A percentile compares a stretch with the other conserved stretches of the same genome.
Conservation (phyloP, 2,113 vertebrate species). For the Syngnathus floridae region DNA sequence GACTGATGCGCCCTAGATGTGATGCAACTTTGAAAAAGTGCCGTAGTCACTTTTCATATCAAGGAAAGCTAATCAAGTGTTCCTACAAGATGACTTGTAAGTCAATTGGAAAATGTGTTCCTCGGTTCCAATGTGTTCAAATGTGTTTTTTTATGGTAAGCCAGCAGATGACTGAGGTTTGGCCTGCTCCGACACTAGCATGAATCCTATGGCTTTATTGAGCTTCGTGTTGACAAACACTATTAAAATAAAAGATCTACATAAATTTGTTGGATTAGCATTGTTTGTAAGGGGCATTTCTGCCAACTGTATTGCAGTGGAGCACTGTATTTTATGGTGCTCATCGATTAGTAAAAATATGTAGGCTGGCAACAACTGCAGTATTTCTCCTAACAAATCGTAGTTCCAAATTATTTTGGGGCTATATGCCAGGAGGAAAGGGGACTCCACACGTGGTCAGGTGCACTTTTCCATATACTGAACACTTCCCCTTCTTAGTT, state of each 20-base stretch:
- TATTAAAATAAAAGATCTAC: not conserved
- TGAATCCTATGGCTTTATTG: slow-evolving; percentile 6
- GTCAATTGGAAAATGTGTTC: slow-evolving; percentile 10
- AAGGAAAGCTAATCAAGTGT: slow-evolving; percentile 10
- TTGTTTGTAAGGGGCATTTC: not conserved
- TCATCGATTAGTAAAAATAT: no score
- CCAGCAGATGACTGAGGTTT: slow-evolving; percentile 25
- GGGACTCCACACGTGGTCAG: slow-evolving; percentile 36
- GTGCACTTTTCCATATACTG: slow-evolving; percentile 52
- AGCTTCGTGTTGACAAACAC: not conserved
- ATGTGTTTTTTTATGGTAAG: slow-evolving; percentile 6
- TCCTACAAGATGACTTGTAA: slow-evolving; percentile 3
- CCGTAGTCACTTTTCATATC: slow-evolving; percentile 22
- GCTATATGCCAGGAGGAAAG: not conserved
- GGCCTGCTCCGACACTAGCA: slow-evolving; percentile 21
- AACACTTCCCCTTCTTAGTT: slow-evolving; percentile 37
- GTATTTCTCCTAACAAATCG: not conserved
- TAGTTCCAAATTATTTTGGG: not conserved
- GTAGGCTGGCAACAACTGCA: not conserved
- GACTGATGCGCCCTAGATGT: slow-evolving; percentile 49
- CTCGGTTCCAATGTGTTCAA: slow-evolving; percentile 20
- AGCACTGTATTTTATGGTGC: not conserved
- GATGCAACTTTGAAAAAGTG: slow-evolving; percentile 49
- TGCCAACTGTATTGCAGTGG: not conserved
- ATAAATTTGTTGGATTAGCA: not conserved